Base-by-base conservation (phyloP, 2,888 invertebrate species). In the Scaptomyza tumidula region DNA sequence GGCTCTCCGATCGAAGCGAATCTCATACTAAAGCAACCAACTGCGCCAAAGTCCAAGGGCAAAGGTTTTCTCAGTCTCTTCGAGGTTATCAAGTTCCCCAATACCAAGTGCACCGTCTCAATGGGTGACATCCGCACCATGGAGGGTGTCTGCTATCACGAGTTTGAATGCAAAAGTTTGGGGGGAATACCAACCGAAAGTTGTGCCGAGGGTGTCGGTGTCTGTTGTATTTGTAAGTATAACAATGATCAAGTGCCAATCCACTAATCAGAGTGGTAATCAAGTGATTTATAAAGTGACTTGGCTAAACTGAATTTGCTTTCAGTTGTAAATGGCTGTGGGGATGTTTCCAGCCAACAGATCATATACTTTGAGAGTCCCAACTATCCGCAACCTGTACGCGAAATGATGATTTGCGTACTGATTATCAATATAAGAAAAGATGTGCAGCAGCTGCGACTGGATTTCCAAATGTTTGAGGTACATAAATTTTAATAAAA, bases 331-430 rank as follows among this genome's bases (percentile, higher is more conserved):
- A 93, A 94, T 44, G 93, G 93, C 6, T 97, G 97, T 84, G 96
- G 96, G 3, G 94, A 93, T 4, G 93, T 93, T 3, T 94, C 95
- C 0, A 92, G 92, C 27, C 93, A 94, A 64, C 93, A 94, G 75
- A 93, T 94, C 61, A 95, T 94, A 1, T 96, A 96, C 92, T 96
- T 97, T 83, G 95, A 95, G 57, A 96, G 95, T 88, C 95, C 95
- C 1, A 94, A 94, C 50, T 96, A 94, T 84, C 96, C 96, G 0
- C 92, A 93, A 24, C 93, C 94, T 2, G 93, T 93, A 48, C 91
- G 92, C 4, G 93, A 94, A 55, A 93, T 94, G 64, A 90, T 95
- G 43, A 93, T 95, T 0, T 97, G 97, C 88, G 93, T 93, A 7
- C 92, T 96, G 53, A 93, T 93, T 41, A 91, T 97, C 6, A 93